phyloP scores from a whole-genome alignment of 2,113 vertebrate genomes.

The Herpetotheres cachinnans region DNA sequence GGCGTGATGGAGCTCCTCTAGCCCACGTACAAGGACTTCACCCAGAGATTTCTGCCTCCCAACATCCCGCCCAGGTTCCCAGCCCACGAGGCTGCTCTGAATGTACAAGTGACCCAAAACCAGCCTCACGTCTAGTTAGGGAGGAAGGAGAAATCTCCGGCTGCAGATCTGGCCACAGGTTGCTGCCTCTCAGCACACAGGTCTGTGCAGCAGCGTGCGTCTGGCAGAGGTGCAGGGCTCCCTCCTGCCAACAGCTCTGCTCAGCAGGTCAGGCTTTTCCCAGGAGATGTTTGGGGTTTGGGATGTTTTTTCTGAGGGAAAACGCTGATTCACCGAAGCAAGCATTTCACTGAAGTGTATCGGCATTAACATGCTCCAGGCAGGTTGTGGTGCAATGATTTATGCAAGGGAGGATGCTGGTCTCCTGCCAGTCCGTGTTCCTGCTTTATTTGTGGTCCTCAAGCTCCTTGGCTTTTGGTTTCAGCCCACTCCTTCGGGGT shows the following conservation, averaged over 20 bases:
- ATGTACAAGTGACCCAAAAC: not conserved
- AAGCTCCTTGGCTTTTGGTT: not conserved
- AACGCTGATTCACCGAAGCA: not conserved
- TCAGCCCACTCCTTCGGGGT: not conserved
- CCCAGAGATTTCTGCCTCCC: not conserved
- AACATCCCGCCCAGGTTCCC: not conserved
- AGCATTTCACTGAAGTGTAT: fast-evolving
- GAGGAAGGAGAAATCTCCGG: not conserved
- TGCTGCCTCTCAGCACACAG: not conserved
- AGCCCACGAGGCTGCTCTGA: not conserved
- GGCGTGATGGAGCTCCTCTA: not conserved
- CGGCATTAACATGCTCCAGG: fast-evolving
- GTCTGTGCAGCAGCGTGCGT: not conserved
- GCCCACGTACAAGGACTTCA: not conserved
- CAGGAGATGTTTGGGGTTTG: not conserved
- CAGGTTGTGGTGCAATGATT: not conserved
- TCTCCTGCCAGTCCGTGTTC: not conserved
- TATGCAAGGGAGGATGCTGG: not conserved
- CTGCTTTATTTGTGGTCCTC: not conserved
- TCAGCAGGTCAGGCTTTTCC: not conserved
- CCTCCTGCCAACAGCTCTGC: not conserved
- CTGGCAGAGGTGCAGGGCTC: not conserved
- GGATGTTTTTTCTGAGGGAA: not conserved
- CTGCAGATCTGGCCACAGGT: not conserved
- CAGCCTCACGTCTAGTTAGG: not conserved